These are phyloP conservation scores for Melanotaenia boesemani DNA, from an alignment of 2,797 vertebrate genomes.

Conservation along the genomic window DNA sequence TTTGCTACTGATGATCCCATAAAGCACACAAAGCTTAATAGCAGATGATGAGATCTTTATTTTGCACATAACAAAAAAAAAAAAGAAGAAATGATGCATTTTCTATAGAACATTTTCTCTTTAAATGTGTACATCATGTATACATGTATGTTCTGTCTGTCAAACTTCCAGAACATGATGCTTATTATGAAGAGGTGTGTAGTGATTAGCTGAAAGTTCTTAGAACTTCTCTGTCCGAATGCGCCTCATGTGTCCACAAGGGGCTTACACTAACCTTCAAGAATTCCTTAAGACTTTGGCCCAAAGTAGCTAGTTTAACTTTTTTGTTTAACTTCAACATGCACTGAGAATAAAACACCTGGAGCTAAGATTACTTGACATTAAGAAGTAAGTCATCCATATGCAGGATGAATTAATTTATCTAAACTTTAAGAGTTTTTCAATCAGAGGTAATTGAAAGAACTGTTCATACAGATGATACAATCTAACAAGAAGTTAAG, in stretches of 20 bases:
- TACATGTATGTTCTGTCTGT: too few relatives aligned
- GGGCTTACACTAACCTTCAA: conserved; percentile 61
- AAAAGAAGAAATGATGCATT: too few relatives aligned
- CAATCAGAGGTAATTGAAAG: conserved; percentile 36
- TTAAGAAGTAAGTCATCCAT: background rate
- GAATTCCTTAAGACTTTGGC: conserved; percentile 47
- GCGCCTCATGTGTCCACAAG: conserved; percentile 31
- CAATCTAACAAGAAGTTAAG: conserved; percentile 25
- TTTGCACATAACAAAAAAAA: too few relatives aligned
- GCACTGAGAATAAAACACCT: conserved; percentile 17
- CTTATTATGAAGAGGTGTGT: too few relatives aligned
- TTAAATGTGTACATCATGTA: too few relatives aligned
- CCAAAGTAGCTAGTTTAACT: conserved; percentile 30
- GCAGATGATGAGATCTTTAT: too few relatives aligned
- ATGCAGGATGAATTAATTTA: conserved; percentile 26
- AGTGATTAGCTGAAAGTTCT: too few relatives aligned
- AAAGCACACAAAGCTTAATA: too few relatives aligned
- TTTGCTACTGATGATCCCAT: too few relatives aligned
- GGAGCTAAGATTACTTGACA: conserved; percentile 12
- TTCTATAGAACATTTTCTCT: too few relatives aligned
- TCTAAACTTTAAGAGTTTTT: conserved; percentile 34
- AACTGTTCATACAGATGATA: conserved; percentile 40
- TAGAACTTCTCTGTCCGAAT: too few relatives aligned
- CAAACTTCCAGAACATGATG: too few relatives aligned
- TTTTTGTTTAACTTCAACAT: conserved; percentile 7